phyloP scores from a whole-genome alignment of 2,888 invertebrate genomes.

The Trypoxylon attenuatum region DNA sequence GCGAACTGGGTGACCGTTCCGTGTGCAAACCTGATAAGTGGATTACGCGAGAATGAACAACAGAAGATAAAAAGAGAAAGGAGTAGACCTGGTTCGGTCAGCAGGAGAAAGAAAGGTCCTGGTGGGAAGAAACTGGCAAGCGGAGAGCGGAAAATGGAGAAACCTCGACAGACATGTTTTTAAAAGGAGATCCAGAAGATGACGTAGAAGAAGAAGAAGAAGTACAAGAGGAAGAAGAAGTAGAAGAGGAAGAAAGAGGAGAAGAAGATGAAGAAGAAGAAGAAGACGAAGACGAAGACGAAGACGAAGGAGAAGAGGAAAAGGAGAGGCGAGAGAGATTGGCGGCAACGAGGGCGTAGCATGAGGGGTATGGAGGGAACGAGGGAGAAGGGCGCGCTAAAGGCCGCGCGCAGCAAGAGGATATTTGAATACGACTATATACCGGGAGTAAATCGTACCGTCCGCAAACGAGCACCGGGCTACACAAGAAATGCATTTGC shows the following conservation, averaged over 20 bases:
- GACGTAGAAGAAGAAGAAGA: background rate
- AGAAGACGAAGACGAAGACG: background rate
- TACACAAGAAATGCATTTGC: conserved; percentile 74
- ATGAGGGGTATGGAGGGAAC: conserved; percentile 4
- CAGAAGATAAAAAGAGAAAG: no score
- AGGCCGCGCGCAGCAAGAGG: conserved; percentile 47
- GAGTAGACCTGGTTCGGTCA: no score
- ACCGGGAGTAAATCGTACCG: conserved; percentile 68
- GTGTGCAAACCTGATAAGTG: conserved; percentile 30
- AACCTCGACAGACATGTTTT: no score
- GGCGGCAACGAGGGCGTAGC: background rate
- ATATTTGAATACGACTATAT: conserved; percentile 70
- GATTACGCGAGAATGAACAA: conserved; percentile 39
- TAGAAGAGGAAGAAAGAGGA: conserved; percentile 5
- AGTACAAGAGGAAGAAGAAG: background rate
- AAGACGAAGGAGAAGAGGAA: background rate
- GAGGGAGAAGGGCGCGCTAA: conserved; percentile 11
- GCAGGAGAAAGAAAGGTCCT: no score
- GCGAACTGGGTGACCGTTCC: conserved; percentile 35
- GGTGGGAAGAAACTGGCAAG: background rate
- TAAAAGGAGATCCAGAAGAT: no score
- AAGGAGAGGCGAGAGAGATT: background rate
- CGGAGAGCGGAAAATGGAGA: background rate
- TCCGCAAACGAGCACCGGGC: conserved; percentile 67
- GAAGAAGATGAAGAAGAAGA: conserved; percentile 2